Conservation (phyloP, 2,888 invertebrate species). For the Ernsta delagoae region DNA sequence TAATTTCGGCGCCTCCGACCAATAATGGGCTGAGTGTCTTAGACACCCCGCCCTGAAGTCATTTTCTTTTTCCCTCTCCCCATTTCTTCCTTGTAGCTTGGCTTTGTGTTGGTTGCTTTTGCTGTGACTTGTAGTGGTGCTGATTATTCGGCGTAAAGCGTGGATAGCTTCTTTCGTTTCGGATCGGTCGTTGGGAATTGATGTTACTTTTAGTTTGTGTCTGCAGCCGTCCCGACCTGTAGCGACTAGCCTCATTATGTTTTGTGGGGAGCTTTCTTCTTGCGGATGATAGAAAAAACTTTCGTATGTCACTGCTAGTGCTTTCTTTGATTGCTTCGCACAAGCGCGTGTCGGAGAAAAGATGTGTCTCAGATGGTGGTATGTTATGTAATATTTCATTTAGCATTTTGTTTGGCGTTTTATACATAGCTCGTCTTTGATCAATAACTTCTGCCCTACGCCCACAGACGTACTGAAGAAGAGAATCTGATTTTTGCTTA, state of each 20-base stretch:
- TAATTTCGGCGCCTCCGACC: background rate
- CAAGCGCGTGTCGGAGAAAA: background rate
- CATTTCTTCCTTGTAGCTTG: background rate
- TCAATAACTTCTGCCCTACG: background rate
- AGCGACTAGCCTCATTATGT: background rate
- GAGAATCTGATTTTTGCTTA: background rate
- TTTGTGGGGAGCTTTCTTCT: background rate
- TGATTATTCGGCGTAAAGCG: background rate
- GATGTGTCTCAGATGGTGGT: background rate
- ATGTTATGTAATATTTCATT: background rate
- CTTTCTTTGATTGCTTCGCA: background rate
- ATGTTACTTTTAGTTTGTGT: background rate
- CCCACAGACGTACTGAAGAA: conserved; percentile 6
- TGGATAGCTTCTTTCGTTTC: background rate
- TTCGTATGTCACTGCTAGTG: background rate
- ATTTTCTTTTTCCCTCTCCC: conserved; percentile 1
- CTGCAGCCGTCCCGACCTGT: background rate
- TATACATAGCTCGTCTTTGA: background rate
- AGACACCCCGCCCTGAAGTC: conserved; percentile 1
- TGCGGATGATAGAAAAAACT: background rate
- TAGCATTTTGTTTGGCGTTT: background rate
- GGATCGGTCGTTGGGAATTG: background rate
- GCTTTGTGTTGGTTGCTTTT: background rate
- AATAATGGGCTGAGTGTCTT: background rate
- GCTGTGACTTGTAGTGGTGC: background rate